These are phyloP conservation scores for Diachasma alloeum DNA, from an alignment of 1,140 invertebrate species.

Conservation along the genomic window DNA sequence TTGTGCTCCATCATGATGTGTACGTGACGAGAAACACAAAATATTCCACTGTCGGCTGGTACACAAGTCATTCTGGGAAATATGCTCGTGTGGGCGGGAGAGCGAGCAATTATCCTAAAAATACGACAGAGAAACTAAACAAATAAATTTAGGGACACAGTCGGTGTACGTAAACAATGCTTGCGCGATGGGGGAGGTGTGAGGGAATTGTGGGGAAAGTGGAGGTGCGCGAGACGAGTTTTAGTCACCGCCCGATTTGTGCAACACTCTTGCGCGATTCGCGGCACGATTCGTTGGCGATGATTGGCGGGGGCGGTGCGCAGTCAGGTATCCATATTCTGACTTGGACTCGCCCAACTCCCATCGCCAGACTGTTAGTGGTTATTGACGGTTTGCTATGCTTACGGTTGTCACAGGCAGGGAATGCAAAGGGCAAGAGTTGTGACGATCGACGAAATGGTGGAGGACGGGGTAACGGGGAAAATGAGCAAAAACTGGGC, in stretches of 20 bases:
- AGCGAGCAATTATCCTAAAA: not conserved
- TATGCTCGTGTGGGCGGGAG: not conserved
- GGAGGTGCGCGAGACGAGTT: slow-evolving; percentile 18
- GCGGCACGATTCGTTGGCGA: slow-evolving; percentile 53
- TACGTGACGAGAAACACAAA: slow-evolving; percentile 3
- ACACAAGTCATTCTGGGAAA: not conserved
- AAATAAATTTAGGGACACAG: slow-evolving; percentile 12
- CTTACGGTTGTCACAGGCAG: not conserved
- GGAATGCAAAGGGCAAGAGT: too few relatives aligned
- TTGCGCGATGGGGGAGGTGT: slow-evolving; percentile 3
- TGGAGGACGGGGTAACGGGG: too few relatives aligned
- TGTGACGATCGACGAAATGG: too few relatives aligned
- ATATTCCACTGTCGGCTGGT: not conserved
- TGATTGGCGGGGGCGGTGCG: slow-evolving; percentile 61
- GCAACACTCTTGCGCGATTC: slow-evolving; percentile 54
- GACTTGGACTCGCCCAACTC: slow-evolving; percentile 50
- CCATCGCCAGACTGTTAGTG: not conserved
- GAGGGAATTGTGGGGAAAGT: slow-evolving; percentile 16
- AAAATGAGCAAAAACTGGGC: too few relatives aligned
- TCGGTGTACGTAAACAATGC: slow-evolving; percentile 21
- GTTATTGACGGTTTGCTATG: not conserved
- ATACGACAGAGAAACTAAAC: not conserved
- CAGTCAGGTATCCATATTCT: slow-evolving; percentile 57
- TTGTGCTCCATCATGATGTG: slow-evolving; percentile 7
- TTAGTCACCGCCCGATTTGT: slow-evolving; percentile 56